Evolutionary conservation across 2,888 invertebrate species (phyloP), one percentile per base, ranked within the genome.

Genomic region (Rhogogaster chlorosoma): DNA sequence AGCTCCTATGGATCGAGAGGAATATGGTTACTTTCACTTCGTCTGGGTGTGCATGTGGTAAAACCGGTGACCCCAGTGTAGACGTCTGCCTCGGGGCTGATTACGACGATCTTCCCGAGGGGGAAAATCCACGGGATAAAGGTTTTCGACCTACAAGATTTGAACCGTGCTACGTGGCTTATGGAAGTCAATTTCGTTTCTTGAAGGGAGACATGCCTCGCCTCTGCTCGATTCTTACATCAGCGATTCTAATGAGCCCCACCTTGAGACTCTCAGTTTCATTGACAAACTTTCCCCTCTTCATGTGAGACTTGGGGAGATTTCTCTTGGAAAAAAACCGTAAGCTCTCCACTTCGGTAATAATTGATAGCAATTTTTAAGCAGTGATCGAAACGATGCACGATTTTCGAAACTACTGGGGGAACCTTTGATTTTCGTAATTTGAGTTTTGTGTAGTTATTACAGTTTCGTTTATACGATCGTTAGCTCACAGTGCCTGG

Each of bases 261-360:
- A 67, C 83, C 83, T 83, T 83, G 67, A 18, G 83, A 67, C 83
- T 45, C 67, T 61, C 29, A 45, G 32, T 83, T 83, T 83, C 83
- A 83, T 83, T 83, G 83, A 83, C 83, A 53, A 67, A 83, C 83
- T 67, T 83, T 83, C 83, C 83, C 71, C 42, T 83, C 83, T 64
- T 70, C 15, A 32, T 26, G 4, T 18, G 4, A 83, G 67, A 83
- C 22, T 15, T n/a, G 32, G 2, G 12, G 36, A 45, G 45, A 45
- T 22, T 77, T 73, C 73, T 42, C 73, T 38, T 38, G 45, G 3
- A 45, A 45, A 15, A 15, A 45, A 12, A 45, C 45, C 12, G 3
- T 15, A 3, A 45, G 45, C 45, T 45, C 12, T 45, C 12, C 12
- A 45, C 45, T 45, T 45, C 15, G 45, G 15, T 45, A 45, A 45